Evolutionary conservation across 2,888 invertebrate genomes (phyloP), one percentile per base, ranked within the genome.

Genomic region (Rotaria magnacalcarata): DNA sequence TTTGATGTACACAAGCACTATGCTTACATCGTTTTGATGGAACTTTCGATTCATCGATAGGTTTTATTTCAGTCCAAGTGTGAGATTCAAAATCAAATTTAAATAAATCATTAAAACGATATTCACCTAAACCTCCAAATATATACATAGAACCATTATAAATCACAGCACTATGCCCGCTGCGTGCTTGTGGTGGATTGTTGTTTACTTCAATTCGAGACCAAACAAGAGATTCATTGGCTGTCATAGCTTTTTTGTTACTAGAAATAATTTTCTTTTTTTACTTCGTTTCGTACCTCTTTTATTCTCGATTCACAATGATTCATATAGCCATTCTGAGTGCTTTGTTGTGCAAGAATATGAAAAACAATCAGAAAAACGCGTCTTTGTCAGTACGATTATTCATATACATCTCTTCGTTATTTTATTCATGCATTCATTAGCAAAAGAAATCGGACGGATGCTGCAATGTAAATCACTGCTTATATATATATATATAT

Each of bases 21-120:
- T 80, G 80, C 47, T 80, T 80, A n/a, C 80, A 80, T 47, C 80
- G 80, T 80, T 80, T 80, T 11, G 80, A 80, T 11, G 80, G 80
- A 11, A 80, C n/a, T 80, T 43, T 80, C 11, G 47, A 47, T 47
- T 80, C 80, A 80, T 80, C 47, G 1, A 11, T 80, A 0, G 80
- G 80, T 80, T 47, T 43, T 10, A 80, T 47, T 43, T 80, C 47
- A 11, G 80, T 80, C 80, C 80, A 80, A n/a, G 80, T 80, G 5
- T 4, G 47, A 24, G 80, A 80, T 43, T 47, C 47, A 80, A 80
- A 80, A 47, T 80, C 80, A 80, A 80, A 80, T 80, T 80, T 80
- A n/a, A 80, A 80, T 80, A 80, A 80, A 47, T 80, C 80, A 80
- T 80, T 80, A 80, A 2, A 80, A n/a, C 80, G 80, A 80, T 11